phyloP scores from a whole-genome alignment of 1,140 invertebrate species.

The Drosophila willistoni region DNA sequence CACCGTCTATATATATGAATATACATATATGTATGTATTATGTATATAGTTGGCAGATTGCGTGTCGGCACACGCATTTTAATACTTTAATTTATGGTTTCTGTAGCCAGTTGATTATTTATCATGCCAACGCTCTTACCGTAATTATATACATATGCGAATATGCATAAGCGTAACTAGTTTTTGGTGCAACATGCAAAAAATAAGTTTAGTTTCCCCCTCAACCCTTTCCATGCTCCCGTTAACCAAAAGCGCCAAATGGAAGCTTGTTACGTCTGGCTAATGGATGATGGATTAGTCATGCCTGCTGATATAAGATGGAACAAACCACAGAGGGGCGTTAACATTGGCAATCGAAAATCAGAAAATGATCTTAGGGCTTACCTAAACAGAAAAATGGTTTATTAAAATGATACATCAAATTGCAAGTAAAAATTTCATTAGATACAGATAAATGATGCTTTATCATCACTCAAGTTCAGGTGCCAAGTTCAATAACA shows the following conservation, averaged over 20 bases:
- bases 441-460: background rate
- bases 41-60: constrained; percentile 18
- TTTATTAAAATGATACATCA: no score
- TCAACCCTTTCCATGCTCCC: constrained; percentile 30
- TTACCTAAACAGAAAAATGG: no score
- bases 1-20: background rate
- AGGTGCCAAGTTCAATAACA: constrained; percentile 4
- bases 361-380: no score
- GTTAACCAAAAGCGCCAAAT: constrained; percentile 34
- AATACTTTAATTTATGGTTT: constrained; percentile 79
- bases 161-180: constrained; percentile 64
- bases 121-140: constrained; percentile 65
- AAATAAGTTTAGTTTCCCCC: constrained; percentile 39
- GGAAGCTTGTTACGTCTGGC: constrained; percentile 47
- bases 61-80: constrained; percentile 61
- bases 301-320: background rate
- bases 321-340: background rate
- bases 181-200: constrained; percentile 62
- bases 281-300: constrained; percentile 41
- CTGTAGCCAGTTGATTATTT: constrained; percentile 62
- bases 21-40: background rate
- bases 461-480: background rate
- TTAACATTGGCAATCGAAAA: no score
- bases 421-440: background rate
- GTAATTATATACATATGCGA: constrained; percentile 58